These are phyloP conservation scores for Gastracanthus pulcherrimus DNA, from an alignment of 2,888 invertebrate genomes.

Conservation along the genomic window DNA sequence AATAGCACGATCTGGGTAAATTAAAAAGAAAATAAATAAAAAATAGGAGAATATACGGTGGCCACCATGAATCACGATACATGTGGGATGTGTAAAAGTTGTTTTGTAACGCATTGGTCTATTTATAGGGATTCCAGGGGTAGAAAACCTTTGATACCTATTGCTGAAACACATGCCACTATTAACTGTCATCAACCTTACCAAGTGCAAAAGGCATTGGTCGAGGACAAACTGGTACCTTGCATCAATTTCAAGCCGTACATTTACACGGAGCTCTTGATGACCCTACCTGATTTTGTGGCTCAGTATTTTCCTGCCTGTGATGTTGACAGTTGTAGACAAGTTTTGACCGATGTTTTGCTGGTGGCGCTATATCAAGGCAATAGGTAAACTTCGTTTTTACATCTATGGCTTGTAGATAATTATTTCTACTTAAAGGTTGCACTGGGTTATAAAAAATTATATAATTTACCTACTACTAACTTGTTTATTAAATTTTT, in stretches of 20 bases:
- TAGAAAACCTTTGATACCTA: conserved; percentile 83
- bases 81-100: neutral
- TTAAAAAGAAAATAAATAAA: neutral
- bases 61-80: neutral
- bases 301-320: conserved; percentile 89
- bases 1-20: neutral
- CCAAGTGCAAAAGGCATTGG: conserved; percentile 87
- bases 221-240: conserved; percentile 89
- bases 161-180: conserved; percentile 83
- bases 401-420: too few relatives aligned
- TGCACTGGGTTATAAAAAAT: neutral
- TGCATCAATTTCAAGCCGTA: conserved; percentile 93
- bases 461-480: neutral
- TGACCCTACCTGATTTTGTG: conserved; percentile 90
- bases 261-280: conserved; percentile 88
- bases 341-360: conserved; percentile 87
- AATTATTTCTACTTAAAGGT: too few relatives aligned
- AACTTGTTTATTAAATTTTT: neutral
- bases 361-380: conserved; percentile 89
- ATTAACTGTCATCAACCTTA: conserved; percentile 78
- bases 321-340: conserved; percentile 86
- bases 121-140: conserved; percentile 71
- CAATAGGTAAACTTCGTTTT: conserved; percentile 83
- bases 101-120: neutral
- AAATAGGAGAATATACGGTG: too few relatives aligned